phyloP scores from a whole-genome alignment of 2,113 vertebrate species.

The Hystrix cristata region DNA sequence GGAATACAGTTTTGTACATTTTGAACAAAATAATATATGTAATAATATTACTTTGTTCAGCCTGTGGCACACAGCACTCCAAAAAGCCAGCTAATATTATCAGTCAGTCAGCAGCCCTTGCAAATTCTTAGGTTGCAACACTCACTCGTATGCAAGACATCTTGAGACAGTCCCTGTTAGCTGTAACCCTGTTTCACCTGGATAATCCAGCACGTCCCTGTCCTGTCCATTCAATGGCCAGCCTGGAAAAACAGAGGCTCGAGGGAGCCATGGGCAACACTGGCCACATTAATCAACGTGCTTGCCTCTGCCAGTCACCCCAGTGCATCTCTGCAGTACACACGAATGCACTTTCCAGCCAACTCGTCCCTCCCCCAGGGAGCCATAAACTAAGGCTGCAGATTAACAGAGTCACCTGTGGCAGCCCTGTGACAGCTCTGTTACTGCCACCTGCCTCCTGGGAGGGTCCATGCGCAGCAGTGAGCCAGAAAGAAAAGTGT shows the following conservation, averaged over 20 bases:
- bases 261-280: fast-evolving
- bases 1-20: neutral
- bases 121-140: neutral
- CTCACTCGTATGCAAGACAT: neutral
- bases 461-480: neutral
- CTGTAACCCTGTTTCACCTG: neutral
- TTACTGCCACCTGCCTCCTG: neutral
- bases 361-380: neutral
- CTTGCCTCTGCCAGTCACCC: neutral
- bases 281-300: neutral
- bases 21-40: neutral
- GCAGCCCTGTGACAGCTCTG: conserved; percentile 9
- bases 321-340: neutral
- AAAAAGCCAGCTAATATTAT: neutral
- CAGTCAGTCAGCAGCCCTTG: neutral
- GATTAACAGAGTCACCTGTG: conserved; percentile 17
- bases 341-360: neutral
- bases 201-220: neutral
- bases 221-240: neutral
- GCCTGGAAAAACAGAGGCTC: neutral
- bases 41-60: neutral
- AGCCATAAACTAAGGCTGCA: neutral
- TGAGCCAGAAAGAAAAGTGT: neutral
- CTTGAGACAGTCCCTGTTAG: neutral
- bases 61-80: neutral